Percentiles rank a stretch among this genome's conserved stretches.
Evolutionary conservation across 2,113 vertebrate genomes (phyloP).

Genomic region (Cisticola juncidis): DNA sequence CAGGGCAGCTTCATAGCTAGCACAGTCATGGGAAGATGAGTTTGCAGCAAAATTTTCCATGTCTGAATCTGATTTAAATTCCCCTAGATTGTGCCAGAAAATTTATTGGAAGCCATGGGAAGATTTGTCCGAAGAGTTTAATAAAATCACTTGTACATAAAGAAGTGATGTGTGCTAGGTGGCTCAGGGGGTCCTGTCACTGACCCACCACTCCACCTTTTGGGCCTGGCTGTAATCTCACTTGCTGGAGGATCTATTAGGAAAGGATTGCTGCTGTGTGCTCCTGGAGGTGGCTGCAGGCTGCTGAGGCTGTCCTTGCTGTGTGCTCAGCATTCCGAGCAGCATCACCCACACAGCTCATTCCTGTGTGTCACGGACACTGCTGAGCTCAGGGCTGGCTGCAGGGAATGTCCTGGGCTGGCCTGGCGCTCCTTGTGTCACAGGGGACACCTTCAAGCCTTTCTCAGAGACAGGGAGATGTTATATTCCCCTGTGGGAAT

Average conservation of each 20-base stretch:
- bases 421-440: fast-evolving
- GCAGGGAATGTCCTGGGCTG: neutral
- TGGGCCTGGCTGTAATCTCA: neutral
- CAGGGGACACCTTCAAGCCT: neutral
- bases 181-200: neutral
- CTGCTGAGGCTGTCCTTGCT: neutral
- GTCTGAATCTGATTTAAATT: neutral
- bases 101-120: neutral
- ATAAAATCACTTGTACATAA: neutral
- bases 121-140: neutral
- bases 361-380: fast-evolving
- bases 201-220: neutral
- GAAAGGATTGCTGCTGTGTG: neutral
- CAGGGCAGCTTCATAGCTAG: neutral
- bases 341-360: fast-evolving
- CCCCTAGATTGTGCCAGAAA: neutral
- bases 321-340: neutral
- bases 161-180: neutral
- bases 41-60: neutral
- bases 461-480: neutral
- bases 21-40: neutral
- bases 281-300: neutral
- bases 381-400: neutral
- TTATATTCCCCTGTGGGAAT: too few relatives aligned
- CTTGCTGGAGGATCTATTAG: neutral